A percentile compares a stretch with the other conserved stretches of the same genome.
Evolutionary conservation across 2,888 invertebrate species (phyloP).

Genomic region (Electrophaes corylata): DNA sequence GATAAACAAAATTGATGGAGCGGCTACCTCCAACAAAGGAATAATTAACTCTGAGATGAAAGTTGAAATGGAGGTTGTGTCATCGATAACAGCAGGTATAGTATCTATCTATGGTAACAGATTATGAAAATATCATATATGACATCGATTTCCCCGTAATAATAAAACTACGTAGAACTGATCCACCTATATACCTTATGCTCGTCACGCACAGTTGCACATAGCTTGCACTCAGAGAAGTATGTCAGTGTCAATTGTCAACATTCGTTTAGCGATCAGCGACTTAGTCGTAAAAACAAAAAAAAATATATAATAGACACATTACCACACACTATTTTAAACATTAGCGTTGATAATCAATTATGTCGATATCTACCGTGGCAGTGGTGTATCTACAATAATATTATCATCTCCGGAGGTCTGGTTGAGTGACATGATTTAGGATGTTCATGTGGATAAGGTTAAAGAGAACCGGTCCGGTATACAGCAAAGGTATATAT

Average conservation of each 20-base stretch:
- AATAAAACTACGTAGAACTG: background rate
- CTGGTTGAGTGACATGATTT: conserved; percentile 5
- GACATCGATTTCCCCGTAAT: background rate
- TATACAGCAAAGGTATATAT: too few species aligned
- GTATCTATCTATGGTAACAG: background rate
- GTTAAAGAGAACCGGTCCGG: too few species aligned
- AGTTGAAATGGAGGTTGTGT: conserved; percentile 57
- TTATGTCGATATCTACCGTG: too few species aligned
- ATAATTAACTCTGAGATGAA: conserved; percentile 77
- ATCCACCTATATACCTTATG: too few species aligned
- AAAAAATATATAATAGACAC: too few species aligned
- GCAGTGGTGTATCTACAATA: too few species aligned
- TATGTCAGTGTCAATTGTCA: too few species aligned
- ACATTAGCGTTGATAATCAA: background rate
- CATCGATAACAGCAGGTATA: conserved; percentile 51
- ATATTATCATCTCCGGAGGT: conserved; percentile 2
- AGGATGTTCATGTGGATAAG: background rate
- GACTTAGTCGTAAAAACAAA: too few species aligned
- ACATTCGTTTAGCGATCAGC: too few species aligned
- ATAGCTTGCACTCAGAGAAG: too few species aligned
- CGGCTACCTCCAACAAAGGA: conserved; percentile 68
- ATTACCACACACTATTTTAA: background rate
- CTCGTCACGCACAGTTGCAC: too few species aligned
- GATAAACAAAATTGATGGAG: conserved; percentile 78
- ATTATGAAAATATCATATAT: conserved; percentile 12